A percentile compares a stretch with the other conserved stretches of the same genome.
These are phyloP conservation scores for Panthera leo DNA, from an alignment of 2,113 vertebrate species.

Conservation along the genomic window DNA sequence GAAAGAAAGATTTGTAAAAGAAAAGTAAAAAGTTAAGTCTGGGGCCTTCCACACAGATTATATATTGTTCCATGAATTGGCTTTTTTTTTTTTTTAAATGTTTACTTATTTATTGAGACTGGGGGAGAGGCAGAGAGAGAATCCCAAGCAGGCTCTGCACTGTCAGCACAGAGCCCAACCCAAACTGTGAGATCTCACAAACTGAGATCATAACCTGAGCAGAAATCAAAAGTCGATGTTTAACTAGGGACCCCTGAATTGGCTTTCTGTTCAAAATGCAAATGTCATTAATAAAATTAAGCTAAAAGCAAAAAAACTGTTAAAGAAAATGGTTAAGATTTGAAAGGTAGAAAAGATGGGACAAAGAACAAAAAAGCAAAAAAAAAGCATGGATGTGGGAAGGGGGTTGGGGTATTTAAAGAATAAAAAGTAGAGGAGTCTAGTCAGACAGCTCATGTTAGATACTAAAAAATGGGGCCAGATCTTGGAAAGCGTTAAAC, in stretches of 20 bases:
- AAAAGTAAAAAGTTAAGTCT: not conserved
- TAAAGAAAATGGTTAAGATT: not conserved
- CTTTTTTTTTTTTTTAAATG: not conserved
- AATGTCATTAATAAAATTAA: not conserved
- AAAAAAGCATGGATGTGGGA: not conserved
- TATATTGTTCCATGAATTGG: not conserved
- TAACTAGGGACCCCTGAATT: not conserved
- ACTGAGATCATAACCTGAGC: too few species aligned
- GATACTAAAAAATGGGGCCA: not conserved
- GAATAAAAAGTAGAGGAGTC: not conserved
- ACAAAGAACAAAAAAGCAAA: not conserved
- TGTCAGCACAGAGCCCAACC: too few species aligned
- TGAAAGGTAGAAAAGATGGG: not conserved
- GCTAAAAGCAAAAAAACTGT: not conserved
- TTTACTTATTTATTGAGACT: too few species aligned
- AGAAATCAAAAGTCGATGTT: too few species aligned
- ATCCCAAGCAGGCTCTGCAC: too few species aligned
- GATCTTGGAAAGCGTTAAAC: slow-evolving; percentile 8
- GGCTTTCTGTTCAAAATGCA: slow-evolving; percentile 30
- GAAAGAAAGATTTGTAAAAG: not conserved
- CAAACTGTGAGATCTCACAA: too few species aligned
- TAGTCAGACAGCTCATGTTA: not conserved
- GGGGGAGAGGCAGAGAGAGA: too few species aligned
- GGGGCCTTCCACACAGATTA: not conserved
- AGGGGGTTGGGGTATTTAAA: not conserved